Evolutionary conservation across 1,140 invertebrate genomes (phyloP).

Genomic region (Solenopsis fugax): DNA sequence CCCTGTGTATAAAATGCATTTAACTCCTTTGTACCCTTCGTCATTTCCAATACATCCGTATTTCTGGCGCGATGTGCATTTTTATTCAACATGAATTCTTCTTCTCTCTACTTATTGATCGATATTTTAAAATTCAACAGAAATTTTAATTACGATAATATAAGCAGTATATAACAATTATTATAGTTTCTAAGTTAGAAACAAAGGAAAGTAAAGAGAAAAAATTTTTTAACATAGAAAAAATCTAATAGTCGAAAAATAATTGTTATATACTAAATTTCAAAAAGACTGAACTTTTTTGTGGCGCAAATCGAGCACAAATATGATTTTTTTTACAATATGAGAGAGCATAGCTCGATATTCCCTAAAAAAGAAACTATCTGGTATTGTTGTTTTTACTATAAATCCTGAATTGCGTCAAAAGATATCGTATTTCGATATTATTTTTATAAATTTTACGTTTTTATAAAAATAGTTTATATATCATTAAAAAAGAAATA

Average conservation of each 20-base stretch:
- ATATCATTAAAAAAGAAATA: background rate
- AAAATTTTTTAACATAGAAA: slow-evolving; percentile 1
- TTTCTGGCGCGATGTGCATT: background rate
- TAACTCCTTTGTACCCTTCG: background rate
- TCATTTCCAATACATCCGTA: background rate
- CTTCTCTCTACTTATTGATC: background rate
- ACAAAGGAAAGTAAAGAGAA: background rate
- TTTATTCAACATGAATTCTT: background rate
- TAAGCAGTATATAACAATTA: background rate
- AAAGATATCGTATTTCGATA: slow-evolving; percentile 33
- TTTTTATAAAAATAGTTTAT: slow-evolving; percentile 16
- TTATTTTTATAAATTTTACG: slow-evolving; percentile 37
- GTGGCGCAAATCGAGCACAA: background rate
- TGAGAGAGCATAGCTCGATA: background rate
- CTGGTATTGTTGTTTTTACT: slow-evolving; percentile 23
- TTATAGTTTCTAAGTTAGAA: background rate
- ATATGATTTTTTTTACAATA: slow-evolving; percentile 35
- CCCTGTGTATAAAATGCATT: slow-evolving; percentile 8
- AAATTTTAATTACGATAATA: background rate
- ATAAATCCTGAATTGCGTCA: slow-evolving; percentile 8
- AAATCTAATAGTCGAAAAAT: slow-evolving; percentile 3
- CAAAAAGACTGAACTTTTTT: slow-evolving; percentile 3
- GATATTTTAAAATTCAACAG: background rate
- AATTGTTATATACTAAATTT: slow-evolving; percentile 19
- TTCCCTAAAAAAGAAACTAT: slow-evolving; percentile 30